Conservation (phyloP, 2,113 vertebrate species). For the Odontesthes bonariensis region DNA sequence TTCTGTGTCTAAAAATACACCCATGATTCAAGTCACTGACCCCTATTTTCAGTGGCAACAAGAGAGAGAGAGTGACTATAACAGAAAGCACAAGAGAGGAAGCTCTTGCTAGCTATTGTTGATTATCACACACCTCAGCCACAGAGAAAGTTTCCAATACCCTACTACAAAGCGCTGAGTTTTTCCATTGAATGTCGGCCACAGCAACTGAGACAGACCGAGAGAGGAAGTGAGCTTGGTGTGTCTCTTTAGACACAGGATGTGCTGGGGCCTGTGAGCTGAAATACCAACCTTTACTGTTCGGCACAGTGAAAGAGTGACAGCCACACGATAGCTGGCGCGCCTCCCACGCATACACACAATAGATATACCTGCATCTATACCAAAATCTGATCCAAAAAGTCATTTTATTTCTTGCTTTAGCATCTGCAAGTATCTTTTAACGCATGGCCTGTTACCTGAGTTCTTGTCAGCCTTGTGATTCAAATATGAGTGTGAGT, state of each 20-base stretch:
- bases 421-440: neutral
- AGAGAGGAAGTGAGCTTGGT: conserved; percentile 76
- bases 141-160: conserved; percentile 83
- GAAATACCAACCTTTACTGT: conserved; percentile 68
- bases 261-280: conserved; percentile 76
- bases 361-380: conserved; percentile 28
- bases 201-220: conserved; percentile 63
- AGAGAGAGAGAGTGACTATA: conserved; percentile 38
- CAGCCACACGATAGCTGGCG: conserved; percentile 55
- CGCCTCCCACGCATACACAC: conserved; percentile 63
- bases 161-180: conserved; percentile 72
- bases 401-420: conserved; percentile 1
- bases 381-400: conserved; percentile 35
- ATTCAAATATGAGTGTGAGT: neutral
- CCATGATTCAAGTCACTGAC: conserved; percentile 65
- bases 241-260: conserved; percentile 78
- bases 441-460: neutral
- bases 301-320: conserved; percentile 69
- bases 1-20: conserved; percentile 82
- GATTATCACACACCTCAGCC: conserved; percentile 67
- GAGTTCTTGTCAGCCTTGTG: neutral
- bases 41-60: conserved; percentile 56
- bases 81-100: conserved; percentile 57
- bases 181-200: conserved; percentile 80
- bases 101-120: conserved; percentile 69